Base-by-base conservation (phyloP, 30 jellyfish, hydroid and myxozoan species). In the Aurelia sp. region DNA sequence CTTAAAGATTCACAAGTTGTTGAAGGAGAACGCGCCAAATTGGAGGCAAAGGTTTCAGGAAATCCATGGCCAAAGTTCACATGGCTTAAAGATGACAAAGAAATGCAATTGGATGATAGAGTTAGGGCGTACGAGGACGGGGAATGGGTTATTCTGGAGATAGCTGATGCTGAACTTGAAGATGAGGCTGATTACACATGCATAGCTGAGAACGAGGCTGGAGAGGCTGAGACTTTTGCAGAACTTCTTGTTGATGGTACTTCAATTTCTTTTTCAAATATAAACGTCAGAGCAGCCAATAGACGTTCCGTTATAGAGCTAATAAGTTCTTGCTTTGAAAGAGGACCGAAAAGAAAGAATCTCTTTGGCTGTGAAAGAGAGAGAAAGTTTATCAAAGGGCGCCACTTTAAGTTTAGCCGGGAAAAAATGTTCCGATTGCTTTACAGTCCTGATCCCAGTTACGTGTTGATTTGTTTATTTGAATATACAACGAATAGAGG, bases 161-260 rank as follows among this genome's bases (percentile, higher is more conserved):
- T 93, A 16, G 75, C 51, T 11, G 96, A 93, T 48, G 87, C 88
- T 12, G 93, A 81, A 31, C 67, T 79, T 17, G 85, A 78, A 17
- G 98, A 93, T 52, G 89, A 85, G 62, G 98, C 96, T 16, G 91
- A 79, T 27, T 95, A 95, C 61, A 40, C 52, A 7, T 95, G 99
- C 61, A 87, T 95, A 47, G 98, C 96, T 6, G 66, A 19, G 11
- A 95, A 95, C 67, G 89, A 67, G 9, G 85, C 47, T 9, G 99
- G 99, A 19, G 90, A 83, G 62, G 91, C 81, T 20, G 83, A 86
- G 64, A 74, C 94, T 48, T 53, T 71, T 76, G 97, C 98, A 3
- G 94, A 86, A 72, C 80, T 93, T 19, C 93, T 87, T 68, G 97
- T 93, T 55, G 96, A 93, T 40, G 97, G 98, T 93, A 68, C 62